Base-by-base conservation (phyloP, 2,888 invertebrate genomes). In the Empis livida region DNA sequence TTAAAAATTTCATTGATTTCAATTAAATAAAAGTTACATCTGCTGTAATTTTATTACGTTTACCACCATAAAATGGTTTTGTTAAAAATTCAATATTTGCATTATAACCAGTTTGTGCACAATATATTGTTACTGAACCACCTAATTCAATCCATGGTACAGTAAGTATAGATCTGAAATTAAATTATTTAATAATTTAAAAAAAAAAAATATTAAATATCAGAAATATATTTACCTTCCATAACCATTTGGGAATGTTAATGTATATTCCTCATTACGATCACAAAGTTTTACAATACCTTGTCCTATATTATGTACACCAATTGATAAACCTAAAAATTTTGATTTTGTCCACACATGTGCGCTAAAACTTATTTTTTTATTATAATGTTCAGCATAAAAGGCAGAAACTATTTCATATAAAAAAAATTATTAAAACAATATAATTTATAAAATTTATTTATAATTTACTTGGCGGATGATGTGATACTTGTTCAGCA, bases 311-410 rank as follows among this genome's bases (percentile, higher is more conserved):
- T 97, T 97, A 62, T 97, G 91, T 0, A 92, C 91, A n/a, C 96
- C 96, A 57, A 94, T 88, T 11, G 96, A 96, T 17, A 99, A 75
- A 1, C 99, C 99, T 17, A 99, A 78, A 72, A 99, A 99, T 74
- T 97, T 97, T 61, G 96, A 97, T 72, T 97, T 97, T 8, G 99
- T 99, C 89, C 96, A 99, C 45, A 99, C 91, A 71, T 93, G 92
- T 9, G 95, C 97, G 61, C 91, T 85, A 68, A 97, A 88, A 53
- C 84, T 83, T 48, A 99, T 91, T 58, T 84, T 78, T 63, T 91
- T 93, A 62, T 84, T 82, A 56, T 80, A 83, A 71, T 95, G 92
- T 68, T 99, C 99, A 16, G 95, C 97, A 74, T 99, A 99, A 74
- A 99, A 99, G 23, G 96, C 97, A 48, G 97, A 97, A 61, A 99